phyloP scores from a whole-genome alignment of 2,888 invertebrate species.

The Formica aserva region DNA sequence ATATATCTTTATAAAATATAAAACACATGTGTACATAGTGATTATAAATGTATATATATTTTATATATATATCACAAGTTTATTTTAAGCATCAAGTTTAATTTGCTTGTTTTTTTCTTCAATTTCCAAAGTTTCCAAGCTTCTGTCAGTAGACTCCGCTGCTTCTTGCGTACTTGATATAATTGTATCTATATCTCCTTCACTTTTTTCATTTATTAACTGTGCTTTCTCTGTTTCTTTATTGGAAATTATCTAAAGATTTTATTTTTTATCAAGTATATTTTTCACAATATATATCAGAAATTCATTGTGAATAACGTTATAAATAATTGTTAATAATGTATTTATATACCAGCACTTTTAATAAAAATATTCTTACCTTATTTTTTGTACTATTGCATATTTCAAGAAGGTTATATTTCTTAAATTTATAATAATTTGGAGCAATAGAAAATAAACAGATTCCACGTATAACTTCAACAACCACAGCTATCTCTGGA shows the following conservation, averaged over 20 bases:
- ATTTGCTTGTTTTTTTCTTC: not conserved
- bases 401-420: conserved; percentile 93
- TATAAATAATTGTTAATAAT: not conserved
- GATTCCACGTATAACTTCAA: conserved; percentile 93
- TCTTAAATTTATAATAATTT: conserved; percentile 92
- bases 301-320: not conserved
- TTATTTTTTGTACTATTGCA: conserved; percentile 74
- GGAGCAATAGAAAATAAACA: conserved; percentile 93
- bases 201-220: not conserved
- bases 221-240: not conserved
- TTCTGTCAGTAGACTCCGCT: not conserved
- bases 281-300: not conserved
- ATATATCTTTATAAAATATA: conserved; percentile 4
- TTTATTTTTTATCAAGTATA: not conserved
- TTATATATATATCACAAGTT: conserved; percentile 1
- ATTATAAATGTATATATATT: not conserved
- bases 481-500: conserved; percentile 92
- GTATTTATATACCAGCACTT: not conserved
- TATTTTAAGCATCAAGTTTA: not conserved
- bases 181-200: not conserved
- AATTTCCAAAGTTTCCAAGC: not conserved
- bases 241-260: not conserved
- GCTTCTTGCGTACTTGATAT: not conserved
- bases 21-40: not conserved
- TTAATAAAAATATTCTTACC: conserved; percentile 16